Conservation (phyloP, 2,113 vertebrate genomes). For the Cygnus buccinator region DNA sequence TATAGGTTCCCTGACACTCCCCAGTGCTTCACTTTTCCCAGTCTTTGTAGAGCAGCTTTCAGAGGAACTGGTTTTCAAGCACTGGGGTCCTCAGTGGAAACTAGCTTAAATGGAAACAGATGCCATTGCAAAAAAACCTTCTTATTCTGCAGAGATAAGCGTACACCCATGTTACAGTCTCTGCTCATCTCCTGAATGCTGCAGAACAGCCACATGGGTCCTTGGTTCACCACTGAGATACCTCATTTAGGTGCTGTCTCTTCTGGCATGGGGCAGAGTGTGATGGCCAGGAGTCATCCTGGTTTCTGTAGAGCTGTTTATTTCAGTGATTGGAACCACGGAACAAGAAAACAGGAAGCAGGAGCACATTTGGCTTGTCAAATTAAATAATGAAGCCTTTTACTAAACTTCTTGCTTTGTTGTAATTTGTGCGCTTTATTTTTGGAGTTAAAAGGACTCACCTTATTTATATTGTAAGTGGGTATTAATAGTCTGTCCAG, state of each 20-base stretch:
- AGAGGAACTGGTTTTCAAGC: not conserved
- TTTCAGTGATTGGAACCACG: not conserved
- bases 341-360: slow-evolving; percentile 11
- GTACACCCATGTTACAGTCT: not conserved
- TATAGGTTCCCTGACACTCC: not conserved
- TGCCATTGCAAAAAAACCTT: slow-evolving; percentile 21
- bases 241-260: not conserved
- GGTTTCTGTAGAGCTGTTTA: not conserved
- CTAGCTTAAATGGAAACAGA: slow-evolving; percentile 4
- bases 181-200: not conserved
- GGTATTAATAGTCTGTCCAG: not conserved
- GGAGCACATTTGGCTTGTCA: slow-evolving; percentile 6
- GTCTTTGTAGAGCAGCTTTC: not conserved
- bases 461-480: not conserved
- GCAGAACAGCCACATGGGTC: not conserved
- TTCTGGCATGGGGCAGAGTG: not conserved
- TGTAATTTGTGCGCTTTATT: not conserved
- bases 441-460: slow-evolving; percentile 4
- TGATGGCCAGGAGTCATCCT: not conserved
- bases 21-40: not conserved
- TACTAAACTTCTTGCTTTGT: not conserved
- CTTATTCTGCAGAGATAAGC: not conserved
- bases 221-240: not conserved
- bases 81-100: not conserved
- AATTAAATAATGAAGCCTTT: not conserved